phyloP scores from a whole-genome alignment of 2,797 vertebrate genomes.

The Amblyraja radiata region DNA sequence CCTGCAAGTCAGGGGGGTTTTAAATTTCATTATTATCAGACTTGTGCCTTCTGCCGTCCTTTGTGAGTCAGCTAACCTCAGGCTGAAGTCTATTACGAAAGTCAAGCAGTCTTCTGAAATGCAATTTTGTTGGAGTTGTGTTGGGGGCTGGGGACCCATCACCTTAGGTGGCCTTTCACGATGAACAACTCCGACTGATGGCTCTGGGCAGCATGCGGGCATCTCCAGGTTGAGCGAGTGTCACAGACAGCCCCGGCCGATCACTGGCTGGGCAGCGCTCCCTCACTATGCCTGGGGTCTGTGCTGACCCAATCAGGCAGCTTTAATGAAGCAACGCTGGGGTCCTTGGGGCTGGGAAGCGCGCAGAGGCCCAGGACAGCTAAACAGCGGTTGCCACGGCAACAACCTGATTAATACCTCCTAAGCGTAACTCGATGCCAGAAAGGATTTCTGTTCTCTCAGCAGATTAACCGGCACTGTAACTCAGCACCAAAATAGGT shows the following conservation, averaged over 20 bases:
- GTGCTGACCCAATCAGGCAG: neutral
- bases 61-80: neutral
- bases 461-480: neutral
- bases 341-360: neutral
- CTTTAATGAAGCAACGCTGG: conserved; percentile 1
- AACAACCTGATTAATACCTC: neutral
- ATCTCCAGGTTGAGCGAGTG: neutral
- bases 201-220: neutral
- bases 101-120: neutral
- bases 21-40: neutral
- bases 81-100: neutral
- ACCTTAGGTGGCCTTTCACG: neutral
- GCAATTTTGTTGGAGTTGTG: neutral
- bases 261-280: neutral
- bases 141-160: neutral
- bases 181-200: neutral
- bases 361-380: neutral
- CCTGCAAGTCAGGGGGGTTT: neutral
- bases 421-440: neutral
- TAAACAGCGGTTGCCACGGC: conserved; percentile 39
- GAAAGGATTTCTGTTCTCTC: neutral
- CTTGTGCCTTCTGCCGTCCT: neutral
- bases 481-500: neutral
- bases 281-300: too few relatives aligned
- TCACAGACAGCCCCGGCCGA: neutral